Base-by-base conservation (phyloP, 2,113 vertebrate species). In the Larimichthys crocea region DNA sequence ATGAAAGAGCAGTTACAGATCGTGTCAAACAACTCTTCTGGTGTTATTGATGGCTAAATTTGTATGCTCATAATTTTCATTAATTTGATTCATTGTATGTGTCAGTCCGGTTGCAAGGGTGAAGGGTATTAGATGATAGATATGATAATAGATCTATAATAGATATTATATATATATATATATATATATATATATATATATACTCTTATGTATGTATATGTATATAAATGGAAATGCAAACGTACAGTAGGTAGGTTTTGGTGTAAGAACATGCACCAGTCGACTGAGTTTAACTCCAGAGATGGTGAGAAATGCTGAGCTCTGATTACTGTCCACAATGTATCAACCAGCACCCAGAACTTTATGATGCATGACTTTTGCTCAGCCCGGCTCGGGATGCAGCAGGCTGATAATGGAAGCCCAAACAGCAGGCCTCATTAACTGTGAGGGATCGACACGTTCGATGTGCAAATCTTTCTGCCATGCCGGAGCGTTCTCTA, bases 391-490 rank as follows among this genome's bases (percentile, higher is more conserved):
- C 68, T 76, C 57, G 31, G 64, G 73, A 86, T 69, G 69, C 83
- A 81, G 83, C 62, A 3, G 61, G 77, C 82, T 71, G 90, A 87
- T 89, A 80, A 89, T 65, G 73, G 87, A 87, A 81, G 77, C 74
- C 87, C 86, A 87, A 87, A 90, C 81, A 83, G 76, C 52, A 83
- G 80, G 91, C 74, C 81, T 90, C 88, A 85, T 91, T 88, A 87
- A 80, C 77, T 84, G 53, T 52, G 77, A 90, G 79, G 85, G 83
- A 82, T 82, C 66, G 70, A 69, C 87, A 72, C 65, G 22, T 79
- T 70, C 12, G 15, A 84, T 20, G 60, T 75, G 85, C 77, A 89
- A 80, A 87, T 86, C 81, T 80, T n/a, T 83, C 72, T 66, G 73
- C 70, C 73, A 19, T 17, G 44, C 72, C 20, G 19, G 24, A 59